Evolutionary conservation across 2,113 vertebrate genomes (phyloP).

Genomic region (Mohoua ochrocephala): DNA sequence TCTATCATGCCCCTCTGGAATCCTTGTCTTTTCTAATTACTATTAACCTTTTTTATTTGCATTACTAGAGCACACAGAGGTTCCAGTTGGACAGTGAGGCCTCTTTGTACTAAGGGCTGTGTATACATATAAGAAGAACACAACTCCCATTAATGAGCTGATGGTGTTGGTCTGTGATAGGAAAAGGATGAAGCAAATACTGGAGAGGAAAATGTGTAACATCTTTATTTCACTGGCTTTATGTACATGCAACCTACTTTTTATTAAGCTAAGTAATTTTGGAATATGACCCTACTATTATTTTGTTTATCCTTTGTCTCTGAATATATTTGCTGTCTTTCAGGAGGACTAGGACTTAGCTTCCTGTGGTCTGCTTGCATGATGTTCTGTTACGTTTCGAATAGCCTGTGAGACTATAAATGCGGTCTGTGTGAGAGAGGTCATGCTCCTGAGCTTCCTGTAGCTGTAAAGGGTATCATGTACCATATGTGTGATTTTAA

Average conservation of each 20-base stretch:
- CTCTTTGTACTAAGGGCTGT: not conserved
- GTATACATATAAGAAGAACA: not conserved
- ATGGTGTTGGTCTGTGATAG: not conserved
- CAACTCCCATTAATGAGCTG: not conserved
- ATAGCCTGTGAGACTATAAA: not conserved
- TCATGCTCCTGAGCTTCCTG: not conserved
- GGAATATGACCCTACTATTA: not conserved
- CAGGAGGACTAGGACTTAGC: not conserved
- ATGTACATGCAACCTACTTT: not conserved
- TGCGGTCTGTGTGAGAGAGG: not conserved
- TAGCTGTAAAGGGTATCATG: not conserved
- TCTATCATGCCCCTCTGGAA: not conserved
- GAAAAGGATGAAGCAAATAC: not conserved
- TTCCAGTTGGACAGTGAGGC: not conserved
- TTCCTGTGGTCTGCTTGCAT: not conserved
- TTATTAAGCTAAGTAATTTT: not conserved
- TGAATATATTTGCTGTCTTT: not conserved
- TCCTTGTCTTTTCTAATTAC: conserved; percentile 29
- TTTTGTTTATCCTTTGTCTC: not conserved
- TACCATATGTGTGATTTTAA: not conserved
- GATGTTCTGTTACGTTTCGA: not conserved
- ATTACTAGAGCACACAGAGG: not conserved
- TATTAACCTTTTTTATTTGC: conserved; percentile 34
- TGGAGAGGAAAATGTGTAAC: not conserved
- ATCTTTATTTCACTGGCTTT: not conserved